Conservation (phyloP, 2,888 invertebrate genomes). For the Cataglyphis livida region DNA sequence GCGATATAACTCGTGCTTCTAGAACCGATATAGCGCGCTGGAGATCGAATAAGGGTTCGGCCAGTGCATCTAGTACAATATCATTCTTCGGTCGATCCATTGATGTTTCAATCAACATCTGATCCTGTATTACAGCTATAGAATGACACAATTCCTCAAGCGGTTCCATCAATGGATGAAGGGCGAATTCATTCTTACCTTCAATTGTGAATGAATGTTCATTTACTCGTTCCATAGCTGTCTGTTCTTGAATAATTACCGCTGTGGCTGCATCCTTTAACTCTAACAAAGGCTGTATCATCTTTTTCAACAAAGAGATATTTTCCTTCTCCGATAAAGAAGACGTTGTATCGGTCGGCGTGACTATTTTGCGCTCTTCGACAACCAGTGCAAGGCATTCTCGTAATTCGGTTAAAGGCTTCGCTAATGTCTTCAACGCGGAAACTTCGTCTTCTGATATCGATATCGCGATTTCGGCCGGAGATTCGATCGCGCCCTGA, state of each 20-base stretch:
- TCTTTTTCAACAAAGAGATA: constrained; percentile 75
- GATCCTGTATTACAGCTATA: constrained; percentile 83
- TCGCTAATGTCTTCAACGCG: constrained; percentile 74
- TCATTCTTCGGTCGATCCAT: constrained; percentile 67
- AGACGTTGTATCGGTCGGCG: constrained; percentile 62
- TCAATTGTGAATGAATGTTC: constrained; percentile 60
- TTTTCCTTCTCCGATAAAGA: constrained; percentile 72
- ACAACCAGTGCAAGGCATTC: constrained; percentile 79
- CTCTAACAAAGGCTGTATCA: constrained; percentile 80
- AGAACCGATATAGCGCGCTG: constrained; percentile 77
- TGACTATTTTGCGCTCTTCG: constrained; percentile 76
- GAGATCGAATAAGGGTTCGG: constrained; percentile 77
- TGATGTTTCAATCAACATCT: constrained; percentile 79
- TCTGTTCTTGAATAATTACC: constrained; percentile 80
- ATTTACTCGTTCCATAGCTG: constrained; percentile 69
- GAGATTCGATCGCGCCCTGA: constrained; percentile 64
- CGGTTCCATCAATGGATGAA: constrained; percentile 87
- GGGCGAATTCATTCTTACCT: constrained; percentile 79
- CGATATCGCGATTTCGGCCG: constrained; percentile 62
- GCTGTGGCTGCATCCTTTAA: constrained; percentile 80
- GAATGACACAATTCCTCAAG: constrained; percentile 84
- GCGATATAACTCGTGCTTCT: constrained; percentile 77
- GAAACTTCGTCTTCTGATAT: constrained; percentile 68
- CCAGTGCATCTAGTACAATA: constrained; percentile 71
- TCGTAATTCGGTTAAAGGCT: constrained; percentile 79